Percentiles rank a stretch among this genome's conserved stretches.
These are phyloP conservation scores for Clitarchus hookeri DNA, from an alignment of 2,888 invertebrate species.

Conservation along the genomic window DNA sequence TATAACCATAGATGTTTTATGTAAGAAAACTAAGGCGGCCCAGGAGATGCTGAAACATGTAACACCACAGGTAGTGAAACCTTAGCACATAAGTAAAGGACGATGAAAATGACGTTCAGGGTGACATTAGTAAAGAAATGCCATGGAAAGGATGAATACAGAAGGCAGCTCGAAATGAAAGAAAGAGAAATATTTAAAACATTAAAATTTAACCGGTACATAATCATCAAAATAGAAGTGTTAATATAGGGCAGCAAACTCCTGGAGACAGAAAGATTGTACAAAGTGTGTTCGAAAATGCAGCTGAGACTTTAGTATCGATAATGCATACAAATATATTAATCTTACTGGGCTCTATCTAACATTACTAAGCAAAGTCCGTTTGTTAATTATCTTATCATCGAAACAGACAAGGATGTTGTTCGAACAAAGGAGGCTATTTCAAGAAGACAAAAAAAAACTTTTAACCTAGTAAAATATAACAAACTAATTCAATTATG, in stretches of 20 bases:
- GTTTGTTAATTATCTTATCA: not conserved
- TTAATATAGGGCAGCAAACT: not conserved
- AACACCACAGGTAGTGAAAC: no score
- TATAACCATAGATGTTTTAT: no score
- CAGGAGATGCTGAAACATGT: no score
- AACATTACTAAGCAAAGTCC: not conserved
- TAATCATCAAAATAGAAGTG: no score
- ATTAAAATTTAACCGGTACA: not conserved
- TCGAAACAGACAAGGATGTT: not conserved
- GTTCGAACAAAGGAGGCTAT: not conserved
- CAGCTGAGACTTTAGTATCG: no score
- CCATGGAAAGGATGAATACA: no score
- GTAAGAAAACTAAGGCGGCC: no score
- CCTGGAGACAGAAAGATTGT: no score
- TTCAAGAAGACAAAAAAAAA: not conserved
- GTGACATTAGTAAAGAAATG: no score
- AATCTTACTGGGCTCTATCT: not conserved
- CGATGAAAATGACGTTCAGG: no score
- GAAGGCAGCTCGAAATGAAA: not conserved
- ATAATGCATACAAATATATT: not conserved
- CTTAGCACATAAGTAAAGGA: no score
- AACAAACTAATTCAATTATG: not conserved
- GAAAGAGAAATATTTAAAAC: not conserved
- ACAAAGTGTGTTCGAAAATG: no score
- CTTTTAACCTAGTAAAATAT: not conserved